Evolutionary conservation across 92 coral and sea anemone species (phyloP).

Genomic region (Phenganax stokvisi): DNA sequence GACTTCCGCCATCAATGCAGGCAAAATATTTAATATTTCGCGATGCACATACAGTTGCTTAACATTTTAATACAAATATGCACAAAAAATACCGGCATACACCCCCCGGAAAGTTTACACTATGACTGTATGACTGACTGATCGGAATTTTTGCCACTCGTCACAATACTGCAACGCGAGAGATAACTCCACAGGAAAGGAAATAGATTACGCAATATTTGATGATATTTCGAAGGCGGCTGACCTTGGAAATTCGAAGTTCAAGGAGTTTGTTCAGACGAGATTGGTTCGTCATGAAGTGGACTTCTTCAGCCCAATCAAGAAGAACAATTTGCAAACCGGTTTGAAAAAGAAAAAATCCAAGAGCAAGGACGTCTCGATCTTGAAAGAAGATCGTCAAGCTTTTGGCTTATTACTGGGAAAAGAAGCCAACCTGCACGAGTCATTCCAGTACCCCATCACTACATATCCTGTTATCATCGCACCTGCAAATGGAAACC

Average conservation of each 20-base stretch:
- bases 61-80: too few relatives aligned
- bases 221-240: too few relatives aligned
- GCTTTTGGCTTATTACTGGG: conserved; percentile 5
- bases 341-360: neutral
- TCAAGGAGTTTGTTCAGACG: too few relatives aligned
- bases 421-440: neutral
- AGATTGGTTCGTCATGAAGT: neutral
- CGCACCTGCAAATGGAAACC: neutral
- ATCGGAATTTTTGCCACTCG: too few relatives aligned
- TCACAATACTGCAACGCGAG: neutral
- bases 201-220: too few relatives aligned
- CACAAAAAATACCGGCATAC: too few relatives aligned
- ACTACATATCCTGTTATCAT: neutral
- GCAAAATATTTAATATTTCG: too few relatives aligned
- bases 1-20: too few relatives aligned
- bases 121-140: too few relatives aligned
- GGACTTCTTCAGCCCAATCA: conserved; percentile 1
- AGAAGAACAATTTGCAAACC: neutral
- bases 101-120: too few relatives aligned
- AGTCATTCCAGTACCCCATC: neutral
- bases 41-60: too few relatives aligned
- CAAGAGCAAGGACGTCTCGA: neutral
- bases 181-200: neutral
- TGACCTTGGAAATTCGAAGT: too few relatives aligned
- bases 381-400: conserved; percentile 6